Conservation (phyloP, 2,797 vertebrate species). For the Nannoperca australis region DNA sequence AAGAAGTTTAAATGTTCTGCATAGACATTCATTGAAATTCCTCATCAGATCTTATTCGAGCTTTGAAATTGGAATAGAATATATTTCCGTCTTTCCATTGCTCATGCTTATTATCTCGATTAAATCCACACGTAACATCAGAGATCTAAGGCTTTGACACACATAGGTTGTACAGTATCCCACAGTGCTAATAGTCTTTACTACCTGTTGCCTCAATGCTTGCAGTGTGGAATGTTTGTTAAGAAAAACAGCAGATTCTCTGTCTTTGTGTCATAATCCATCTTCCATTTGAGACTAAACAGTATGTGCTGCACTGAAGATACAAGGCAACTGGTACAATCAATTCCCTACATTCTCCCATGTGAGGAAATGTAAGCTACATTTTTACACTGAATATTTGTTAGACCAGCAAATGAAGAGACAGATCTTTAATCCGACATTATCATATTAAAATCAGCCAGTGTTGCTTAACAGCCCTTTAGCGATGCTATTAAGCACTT, state of each 20-base stretch:
- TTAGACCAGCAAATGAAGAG: constrained; percentile 4
- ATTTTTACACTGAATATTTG: constrained; percentile 22
- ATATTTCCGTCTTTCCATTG: constrained; percentile 24
- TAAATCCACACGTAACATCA: constrained; percentile 11
- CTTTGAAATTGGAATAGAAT: constrained; percentile 26
- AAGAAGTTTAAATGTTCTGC: constrained; percentile 48
- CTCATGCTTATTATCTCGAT: constrained; percentile 33
- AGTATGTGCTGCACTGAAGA: neutral
- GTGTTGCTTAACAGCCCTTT: constrained; percentile 17
- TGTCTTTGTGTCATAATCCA: neutral
- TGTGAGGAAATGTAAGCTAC: constrained; percentile 16
- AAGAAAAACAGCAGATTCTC: neutral
- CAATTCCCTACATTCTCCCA: constrained; percentile 14
- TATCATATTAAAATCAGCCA: constrained; percentile 9
- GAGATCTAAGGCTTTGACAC: constrained; percentile 18
- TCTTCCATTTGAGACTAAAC: constrained; percentile 6
- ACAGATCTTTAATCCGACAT: constrained; percentile 6
- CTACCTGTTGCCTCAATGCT: constrained; percentile 11
- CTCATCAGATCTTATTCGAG: constrained; percentile 23
- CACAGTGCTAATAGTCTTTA: constrained; percentile 4
- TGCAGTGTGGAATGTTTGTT: constrained; percentile 13
- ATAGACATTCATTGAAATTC: constrained; percentile 46
- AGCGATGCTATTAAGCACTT: constrained; percentile 21
- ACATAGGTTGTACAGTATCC: constrained; percentile 14
- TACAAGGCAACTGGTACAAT: neutral